Evolutionary conservation across 1,140 invertebrate species (phyloP), one percentile per base, ranked within the genome.

Genomic region (Drosophila melanica): DNA sequence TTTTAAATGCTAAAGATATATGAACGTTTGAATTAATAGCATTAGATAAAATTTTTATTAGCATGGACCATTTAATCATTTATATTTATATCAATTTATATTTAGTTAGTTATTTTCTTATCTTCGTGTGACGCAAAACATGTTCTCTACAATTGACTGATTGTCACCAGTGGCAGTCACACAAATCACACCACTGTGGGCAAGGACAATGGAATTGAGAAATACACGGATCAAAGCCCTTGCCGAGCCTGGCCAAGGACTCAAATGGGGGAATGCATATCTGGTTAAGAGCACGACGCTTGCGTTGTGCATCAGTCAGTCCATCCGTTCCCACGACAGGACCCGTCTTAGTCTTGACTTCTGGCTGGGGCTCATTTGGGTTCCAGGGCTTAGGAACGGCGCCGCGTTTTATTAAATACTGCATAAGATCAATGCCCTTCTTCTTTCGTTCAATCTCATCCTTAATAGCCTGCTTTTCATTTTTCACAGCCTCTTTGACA

Each of bases 221-320:
- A 27, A 27, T 5, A 18, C 71, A 69, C 1, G 71, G 71, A 58
- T 74, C 65, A 20, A 30, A 35, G 6, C 48, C 55, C n/a, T 62
- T 74, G 8, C 64, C 48, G 2, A 51, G 50, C 4, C 50, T 30
- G 2, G 45, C n/a, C 9, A 74, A 35, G 10, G 16, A 9, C 0
- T 67, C 57, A 4, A 74, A 35, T 42, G 70, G 70, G 2, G 70
- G 70, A 2, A 59, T 44, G 11, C 57, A 8, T 4, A 55, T 37
- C 33, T 68, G 64, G 20, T 54, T 37, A 1, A 68, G 42, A 11
- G 42, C 39, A 0, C 35, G 30, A 9, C 64, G 70, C 11, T 27
- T 37, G 11, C 70, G 64, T 33, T 74, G 70, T 1, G 48, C 70
- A 37, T 68, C 50, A 10, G 70, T 74, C 0, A 68, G 50, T 18